These are phyloP conservation scores for Sandelia bainsii DNA, from an alignment of 2,797 vertebrate genomes.

Conservation along the genomic window DNA sequence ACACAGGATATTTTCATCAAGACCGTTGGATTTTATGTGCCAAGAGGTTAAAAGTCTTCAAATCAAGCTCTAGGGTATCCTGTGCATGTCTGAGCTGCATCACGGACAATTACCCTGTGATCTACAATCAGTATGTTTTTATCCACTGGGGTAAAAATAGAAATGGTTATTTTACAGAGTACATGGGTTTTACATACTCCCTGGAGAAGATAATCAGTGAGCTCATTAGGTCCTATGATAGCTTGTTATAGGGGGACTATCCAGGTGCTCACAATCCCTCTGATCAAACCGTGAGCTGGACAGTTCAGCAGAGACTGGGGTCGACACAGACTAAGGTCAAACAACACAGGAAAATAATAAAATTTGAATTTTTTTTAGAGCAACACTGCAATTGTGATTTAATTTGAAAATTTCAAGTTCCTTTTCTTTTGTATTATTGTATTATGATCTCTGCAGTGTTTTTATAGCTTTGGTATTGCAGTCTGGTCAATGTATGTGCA, in stretches of 20 bases:
- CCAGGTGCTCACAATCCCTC: conserved; percentile 75
- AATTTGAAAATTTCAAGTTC: too few relatives aligned
- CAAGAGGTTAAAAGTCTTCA: conserved; percentile 52
- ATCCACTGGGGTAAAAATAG: conserved; percentile 70
- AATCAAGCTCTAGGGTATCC: conserved; percentile 63
- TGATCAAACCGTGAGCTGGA: conserved; percentile 52
- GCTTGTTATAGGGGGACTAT: conserved; percentile 61
- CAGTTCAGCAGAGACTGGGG: conserved; percentile 40
- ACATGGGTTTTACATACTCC: conserved; percentile 64
- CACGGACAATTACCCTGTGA: conserved; percentile 58
- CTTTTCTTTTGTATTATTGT: background rate
- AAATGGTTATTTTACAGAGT: conserved; percentile 55
- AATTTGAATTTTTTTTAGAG: background rate
- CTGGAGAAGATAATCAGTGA: conserved; percentile 80
- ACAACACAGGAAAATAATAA: background rate
- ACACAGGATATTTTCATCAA: conserved; percentile 67
- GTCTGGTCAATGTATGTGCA: too few relatives aligned
- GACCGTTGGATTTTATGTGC: conserved; percentile 51
- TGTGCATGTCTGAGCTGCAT: conserved; percentile 47
- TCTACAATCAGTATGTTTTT: conserved; percentile 68
- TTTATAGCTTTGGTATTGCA: too few relatives aligned
- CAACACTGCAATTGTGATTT: background rate
- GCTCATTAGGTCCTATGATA: conserved; percentile 75
- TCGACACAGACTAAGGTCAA: conserved; percentile 24
- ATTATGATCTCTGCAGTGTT: background rate